phyloP scores from a whole-genome alignment of 2,113 vertebrate species.

The Microtus ochrogaster region DNA sequence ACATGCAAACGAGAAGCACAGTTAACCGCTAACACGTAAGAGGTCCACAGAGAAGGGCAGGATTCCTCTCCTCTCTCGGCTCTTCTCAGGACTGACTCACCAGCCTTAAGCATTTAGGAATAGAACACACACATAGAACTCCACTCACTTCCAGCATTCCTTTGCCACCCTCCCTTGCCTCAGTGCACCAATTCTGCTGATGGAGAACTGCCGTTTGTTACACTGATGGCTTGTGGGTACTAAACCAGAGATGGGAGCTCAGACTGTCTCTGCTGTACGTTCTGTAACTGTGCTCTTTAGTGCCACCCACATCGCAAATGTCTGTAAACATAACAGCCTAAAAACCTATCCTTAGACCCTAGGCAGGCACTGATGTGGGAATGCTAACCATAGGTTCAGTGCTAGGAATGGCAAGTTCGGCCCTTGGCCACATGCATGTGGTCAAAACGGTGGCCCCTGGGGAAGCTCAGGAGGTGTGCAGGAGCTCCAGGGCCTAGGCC shows the following conservation, averaged over 20 bases:
- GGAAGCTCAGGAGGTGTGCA: neutral
- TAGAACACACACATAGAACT: neutral
- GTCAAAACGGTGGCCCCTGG: neutral
- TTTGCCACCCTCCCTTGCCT: slow-evolving; percentile 24
- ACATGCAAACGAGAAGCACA: neutral
- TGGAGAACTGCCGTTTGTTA: neutral
- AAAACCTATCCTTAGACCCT: neutral
- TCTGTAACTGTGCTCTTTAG: neutral
- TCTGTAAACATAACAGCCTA: neutral
- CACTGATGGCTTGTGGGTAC: neutral
- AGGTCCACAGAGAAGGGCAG: neutral
- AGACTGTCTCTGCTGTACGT: neutral
- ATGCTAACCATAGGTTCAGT: slow-evolving; percentile 37
- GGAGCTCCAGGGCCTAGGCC: neutral
- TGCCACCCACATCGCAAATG: slow-evolving; percentile 1
- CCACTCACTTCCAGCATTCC: neutral
- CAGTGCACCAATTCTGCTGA: neutral
- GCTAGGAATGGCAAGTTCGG: neutral
- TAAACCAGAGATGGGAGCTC: neutral
- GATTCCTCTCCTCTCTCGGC: neutral
- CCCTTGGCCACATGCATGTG: neutral
- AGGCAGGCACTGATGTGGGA: neutral
- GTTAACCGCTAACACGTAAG: neutral
- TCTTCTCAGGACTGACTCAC: neutral
- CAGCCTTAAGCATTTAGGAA: neutral